Base-by-base conservation (phyloP, 1,140 invertebrate species). In the Drosophila baimaii region DNA sequence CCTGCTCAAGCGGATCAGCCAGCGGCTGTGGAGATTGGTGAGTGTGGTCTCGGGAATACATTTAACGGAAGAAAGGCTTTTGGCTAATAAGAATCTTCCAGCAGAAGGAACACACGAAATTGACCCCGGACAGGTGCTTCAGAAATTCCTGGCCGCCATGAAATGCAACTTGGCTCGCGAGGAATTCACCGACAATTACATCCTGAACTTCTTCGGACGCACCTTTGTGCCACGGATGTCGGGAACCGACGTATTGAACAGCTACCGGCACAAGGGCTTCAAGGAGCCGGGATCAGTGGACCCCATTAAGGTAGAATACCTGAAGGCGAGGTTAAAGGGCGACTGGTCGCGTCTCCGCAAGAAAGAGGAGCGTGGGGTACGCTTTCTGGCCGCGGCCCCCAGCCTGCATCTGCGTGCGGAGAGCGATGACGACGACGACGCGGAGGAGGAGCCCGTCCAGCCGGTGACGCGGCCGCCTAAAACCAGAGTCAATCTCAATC, bases 331-430 rank as follows among this genome's bases (percentile, higher is more conserved):
- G 5, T 15, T 49, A 2, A 49, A 10, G 15, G 0, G 2, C 23
- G 8, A 1, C 1, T 27, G 23, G 46, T 9, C 2, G 23, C 15
- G 5, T 3, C 8, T n/a, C 4, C n/a, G 25, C 2, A 17, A 5
- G 5, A 1, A 27, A 2, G 5, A 5, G 23, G 5, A 17, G 15
- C 0, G 3, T 0, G 10, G 8, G 23, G 0, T 8, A 15, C 46
- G 23, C 8, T 2, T 3, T 9, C 29, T 1, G 29, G 29, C 29
- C 29, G 29, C 29, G 7, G 29, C 29, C 29, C 29, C 29, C 29
- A 31, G 29, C 8, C 44, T 47, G 0, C 23, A 47, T 2, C 23
- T 27, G 46, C 46, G 23, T 2, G 23, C 46, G 8, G 46, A 10
- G 23, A 31, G 29, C 29, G n/a, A n/a, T n/a, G n/a, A n/a, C n/a